A percentile compares a stretch with the other conserved stretches of the same genome.
Evolutionary conservation across 2,797 vertebrate species (phyloP).

Genomic region (Protosalanx chinensis): DNA sequence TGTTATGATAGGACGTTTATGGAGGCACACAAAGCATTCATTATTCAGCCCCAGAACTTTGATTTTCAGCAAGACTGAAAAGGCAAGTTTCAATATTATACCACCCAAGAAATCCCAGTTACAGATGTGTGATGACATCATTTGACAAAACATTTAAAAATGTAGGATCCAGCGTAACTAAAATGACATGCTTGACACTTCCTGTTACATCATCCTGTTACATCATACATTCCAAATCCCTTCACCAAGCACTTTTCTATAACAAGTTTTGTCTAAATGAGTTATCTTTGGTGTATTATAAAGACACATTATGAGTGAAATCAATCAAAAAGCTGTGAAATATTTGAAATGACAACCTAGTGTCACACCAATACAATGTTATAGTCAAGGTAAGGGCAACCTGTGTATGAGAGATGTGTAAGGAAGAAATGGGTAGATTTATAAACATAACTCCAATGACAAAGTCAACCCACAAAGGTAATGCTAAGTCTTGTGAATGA

Average conservation of each 20-base stretch:
- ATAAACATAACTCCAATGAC: slow-evolving; percentile 11
- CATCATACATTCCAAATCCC: slow-evolving; percentile 19
- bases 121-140: slow-evolving; percentile 31
- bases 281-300: slow-evolving; percentile 59
- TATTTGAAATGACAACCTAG: neutral
- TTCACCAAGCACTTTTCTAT: slow-evolving; percentile 15
- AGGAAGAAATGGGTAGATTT: neutral
- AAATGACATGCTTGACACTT: neutral
- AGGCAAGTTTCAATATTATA: slow-evolving; percentile 14
- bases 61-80: slow-evolving; percentile 25
- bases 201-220: neutral
- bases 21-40: slow-evolving; percentile 35
- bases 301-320: slow-evolving; percentile 29
- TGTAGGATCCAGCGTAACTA: slow-evolving; percentile 18
- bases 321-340: neutral
- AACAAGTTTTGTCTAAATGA: slow-evolving; percentile 25
- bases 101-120: slow-evolving; percentile 1
- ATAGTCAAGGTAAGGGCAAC: slow-evolving; percentile 20
- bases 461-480: slow-evolving; percentile 33
- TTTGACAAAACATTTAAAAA: slow-evolving; percentile 34
- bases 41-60: slow-evolving; percentile 29
- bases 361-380: neutral
- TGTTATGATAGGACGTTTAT: slow-evolving; percentile 49
- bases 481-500: slow-evolving; percentile 20
- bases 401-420: slow-evolving; percentile 21